phyloP scores from a whole-genome alignment of 2,888 invertebrate genomes.

The Stenodema calcarata region DNA sequence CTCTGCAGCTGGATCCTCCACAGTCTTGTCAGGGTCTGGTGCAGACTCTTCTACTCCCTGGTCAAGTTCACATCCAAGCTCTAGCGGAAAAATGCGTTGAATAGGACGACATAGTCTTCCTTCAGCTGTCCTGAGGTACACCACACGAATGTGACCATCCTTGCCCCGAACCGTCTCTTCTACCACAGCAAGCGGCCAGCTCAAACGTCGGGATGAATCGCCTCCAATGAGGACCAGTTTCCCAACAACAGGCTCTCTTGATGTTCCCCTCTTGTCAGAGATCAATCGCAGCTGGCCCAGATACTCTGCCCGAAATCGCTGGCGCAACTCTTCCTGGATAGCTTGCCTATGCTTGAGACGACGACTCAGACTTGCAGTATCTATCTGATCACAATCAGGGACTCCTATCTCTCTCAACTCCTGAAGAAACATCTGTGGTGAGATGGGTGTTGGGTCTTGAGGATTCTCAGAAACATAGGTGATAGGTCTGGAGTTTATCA shows the following conservation, averaged over 20 bases:
- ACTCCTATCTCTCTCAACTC: conserved; percentile 25
- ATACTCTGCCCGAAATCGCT: conserved; percentile 18
- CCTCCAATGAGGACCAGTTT: conserved; percentile 39
- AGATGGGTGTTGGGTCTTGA: conserved; percentile 56
- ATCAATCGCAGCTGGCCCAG: background rate
- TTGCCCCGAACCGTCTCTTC: background rate
- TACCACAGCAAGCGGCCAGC: conserved; percentile 49
- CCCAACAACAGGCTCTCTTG: background rate
- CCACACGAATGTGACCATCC: conserved; percentile 32
- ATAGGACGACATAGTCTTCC: conserved; percentile 7
- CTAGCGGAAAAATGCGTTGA: conserved; percentile 28
- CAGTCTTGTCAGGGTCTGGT: background rate
- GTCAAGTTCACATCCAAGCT: background rate
- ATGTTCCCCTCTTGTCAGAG: background rate
- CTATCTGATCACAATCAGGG: conserved; percentile 38
- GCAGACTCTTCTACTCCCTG: background rate
- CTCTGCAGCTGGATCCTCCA: background rate
- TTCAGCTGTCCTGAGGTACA: background rate
- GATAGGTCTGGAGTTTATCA: conserved; percentile 37
- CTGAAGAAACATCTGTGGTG: conserved; percentile 58
- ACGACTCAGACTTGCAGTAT: background rate
- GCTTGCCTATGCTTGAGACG: conserved; percentile 26
- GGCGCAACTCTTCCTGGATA: background rate
- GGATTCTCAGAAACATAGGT: conserved; percentile 22
- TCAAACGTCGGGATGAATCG: conserved; percentile 7